These are phyloP conservation scores for Chorisops tibialis DNA, from an alignment of 2,888 invertebrate genomes.

Conservation along the genomic window DNA sequence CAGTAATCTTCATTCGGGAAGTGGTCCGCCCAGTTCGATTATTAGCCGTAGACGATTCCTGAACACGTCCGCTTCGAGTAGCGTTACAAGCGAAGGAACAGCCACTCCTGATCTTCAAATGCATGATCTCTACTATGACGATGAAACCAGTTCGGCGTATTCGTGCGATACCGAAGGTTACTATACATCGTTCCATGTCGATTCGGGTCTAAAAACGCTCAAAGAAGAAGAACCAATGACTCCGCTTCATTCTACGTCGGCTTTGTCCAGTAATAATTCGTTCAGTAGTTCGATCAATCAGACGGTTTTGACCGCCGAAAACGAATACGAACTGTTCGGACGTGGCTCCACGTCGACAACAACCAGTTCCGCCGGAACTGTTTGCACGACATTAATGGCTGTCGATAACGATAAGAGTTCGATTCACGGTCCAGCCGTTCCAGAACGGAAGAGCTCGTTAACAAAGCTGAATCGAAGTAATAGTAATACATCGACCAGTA, in stretches of 20 bases:
- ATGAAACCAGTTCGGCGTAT: constrained; percentile 87
- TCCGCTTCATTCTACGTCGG: constrained; percentile 68
- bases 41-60: constrained; percentile 65
- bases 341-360: constrained; percentile 88
- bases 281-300: constrained; percentile 68
- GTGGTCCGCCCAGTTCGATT: constrained; percentile 66
- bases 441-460: constrained; percentile 77
- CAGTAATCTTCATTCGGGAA: constrained; percentile 52
- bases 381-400: constrained; percentile 77
- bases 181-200: constrained; percentile 96
- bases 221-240: constrained; percentile 74
- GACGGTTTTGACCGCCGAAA: constrained; percentile 71
- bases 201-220: constrained; percentile 84
- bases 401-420: constrained; percentile 61
- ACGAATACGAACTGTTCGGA: constrained; percentile 88
- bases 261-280: constrained; percentile 62
- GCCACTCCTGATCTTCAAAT: constrained; percentile 76
- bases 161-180: constrained; percentile 97
- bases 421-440: constrained; percentile 69
- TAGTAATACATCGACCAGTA: constrained; percentile 56
- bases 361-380: constrained; percentile 85
- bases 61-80: constrained; percentile 76
- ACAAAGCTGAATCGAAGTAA: constrained; percentile 59
- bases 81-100: constrained; percentile 81
- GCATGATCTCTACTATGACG: constrained; percentile 70